Percentiles rank a stretch among this genome's conserved stretches.
These are phyloP conservation scores for Clepsis dumicolana DNA, from an alignment of 2,888 invertebrate species.

Conservation along the genomic window DNA sequence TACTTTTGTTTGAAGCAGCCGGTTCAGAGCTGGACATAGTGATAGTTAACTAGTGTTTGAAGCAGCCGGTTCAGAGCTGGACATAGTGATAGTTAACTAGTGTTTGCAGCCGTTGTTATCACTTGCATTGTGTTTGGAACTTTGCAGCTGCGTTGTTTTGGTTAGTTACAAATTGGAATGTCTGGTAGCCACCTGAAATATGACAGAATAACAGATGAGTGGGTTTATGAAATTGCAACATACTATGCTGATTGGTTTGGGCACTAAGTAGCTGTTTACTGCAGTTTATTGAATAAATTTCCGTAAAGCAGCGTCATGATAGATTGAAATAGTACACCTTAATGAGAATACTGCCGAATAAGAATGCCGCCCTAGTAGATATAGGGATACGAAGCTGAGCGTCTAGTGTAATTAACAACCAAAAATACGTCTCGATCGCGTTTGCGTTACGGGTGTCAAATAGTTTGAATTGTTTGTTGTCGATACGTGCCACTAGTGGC, in stretches of 20 bases:
- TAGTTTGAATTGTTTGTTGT: too few relatives aligned
- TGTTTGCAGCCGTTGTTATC: slow-evolving; percentile 56
- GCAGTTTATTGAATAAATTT: neutral
- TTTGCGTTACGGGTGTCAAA: too few relatives aligned
- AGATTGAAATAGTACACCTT: neutral
- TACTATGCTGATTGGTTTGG: neutral
- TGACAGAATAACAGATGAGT: too few relatives aligned
- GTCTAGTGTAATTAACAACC: too few relatives aligned
- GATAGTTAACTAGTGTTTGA: slow-evolving; percentile 67
- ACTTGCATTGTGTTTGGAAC: slow-evolving; percentile 26
- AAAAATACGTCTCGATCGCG: too few relatives aligned
- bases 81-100: slow-evolving; percentile 67
- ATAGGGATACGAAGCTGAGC: too few relatives aligned
- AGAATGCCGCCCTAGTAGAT: too few relatives aligned
- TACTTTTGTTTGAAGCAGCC: slow-evolving; percentile 37
- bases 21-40: slow-evolving; percentile 56
- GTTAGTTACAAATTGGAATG: slow-evolving; percentile 7
- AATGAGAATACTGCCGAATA: too few relatives aligned
- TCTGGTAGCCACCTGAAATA: neutral
- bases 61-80: slow-evolving; percentile 49
- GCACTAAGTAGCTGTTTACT: neutral
- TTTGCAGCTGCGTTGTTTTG: slow-evolving; percentile 17
- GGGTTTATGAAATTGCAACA: neutral
- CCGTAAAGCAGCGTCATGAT: neutral
- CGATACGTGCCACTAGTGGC: too few relatives aligned